Evolutionary conservation across 2,888 invertebrate genomes (phyloP).

Genomic region (Drosophila incognita): DNA sequence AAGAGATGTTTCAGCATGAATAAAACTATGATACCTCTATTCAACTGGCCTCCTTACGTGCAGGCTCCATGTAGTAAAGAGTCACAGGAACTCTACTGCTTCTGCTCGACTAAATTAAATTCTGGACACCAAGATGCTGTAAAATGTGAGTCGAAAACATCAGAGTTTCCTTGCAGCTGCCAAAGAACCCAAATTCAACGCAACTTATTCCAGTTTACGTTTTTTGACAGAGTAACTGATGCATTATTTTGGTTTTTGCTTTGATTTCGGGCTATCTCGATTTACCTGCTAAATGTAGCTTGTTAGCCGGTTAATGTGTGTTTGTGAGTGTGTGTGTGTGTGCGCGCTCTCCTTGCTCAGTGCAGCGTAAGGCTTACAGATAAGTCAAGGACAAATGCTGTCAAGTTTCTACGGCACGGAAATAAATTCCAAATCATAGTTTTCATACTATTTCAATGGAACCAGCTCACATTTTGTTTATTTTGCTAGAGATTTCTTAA

Average conservation of each 20-base stretch:
- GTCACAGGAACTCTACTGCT: slow-evolving; percentile 5
- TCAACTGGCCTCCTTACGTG: slow-evolving; percentile 42
- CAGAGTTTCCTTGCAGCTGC: slow-evolving; percentile 8
- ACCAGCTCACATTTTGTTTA: background rate
- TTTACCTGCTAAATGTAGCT: slow-evolving; percentile 44
- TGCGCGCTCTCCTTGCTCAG: slow-evolving; percentile 47
- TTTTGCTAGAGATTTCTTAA: background rate
- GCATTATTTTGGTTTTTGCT: slow-evolving; percentile 54
- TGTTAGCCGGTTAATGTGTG: slow-evolving; percentile 50
- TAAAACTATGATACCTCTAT: slow-evolving; percentile 31
- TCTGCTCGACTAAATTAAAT: slow-evolving; percentile 48
- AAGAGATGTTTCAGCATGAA: slow-evolving; percentile 28
- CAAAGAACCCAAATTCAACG: slow-evolving; percentile 39
- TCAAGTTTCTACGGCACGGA: slow-evolving; percentile 45
- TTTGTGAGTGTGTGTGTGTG: slow-evolving; percentile 20
- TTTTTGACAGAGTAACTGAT: slow-evolving; percentile 16
- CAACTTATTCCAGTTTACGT: slow-evolving; percentile 20
- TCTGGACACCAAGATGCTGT: slow-evolving; percentile 27
- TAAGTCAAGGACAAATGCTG: slow-evolving; percentile 64
- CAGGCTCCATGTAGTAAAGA: slow-evolving; percentile 8
- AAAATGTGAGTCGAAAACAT: slow-evolving; percentile 37
- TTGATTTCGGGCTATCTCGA: slow-evolving; percentile 19
- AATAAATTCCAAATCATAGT: slow-evolving; percentile 14
- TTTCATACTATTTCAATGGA: slow-evolving; percentile 3
- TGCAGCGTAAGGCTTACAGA: slow-evolving; percentile 63